Conservation (phyloP, 1,140 invertebrate genomes). For the Diorhabda carinulata region DNA sequence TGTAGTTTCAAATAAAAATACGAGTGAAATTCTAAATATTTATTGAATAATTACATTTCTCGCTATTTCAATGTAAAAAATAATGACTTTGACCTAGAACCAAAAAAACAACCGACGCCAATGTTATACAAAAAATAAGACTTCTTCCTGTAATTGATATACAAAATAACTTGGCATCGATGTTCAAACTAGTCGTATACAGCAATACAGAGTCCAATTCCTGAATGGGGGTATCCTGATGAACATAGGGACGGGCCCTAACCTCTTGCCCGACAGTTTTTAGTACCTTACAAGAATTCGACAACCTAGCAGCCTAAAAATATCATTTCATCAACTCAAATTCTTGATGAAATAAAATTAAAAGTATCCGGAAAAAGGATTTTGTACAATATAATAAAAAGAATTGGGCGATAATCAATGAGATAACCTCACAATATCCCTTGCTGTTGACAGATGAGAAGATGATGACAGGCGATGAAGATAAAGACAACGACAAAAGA, state of each 20-base stretch:
- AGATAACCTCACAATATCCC: no score
- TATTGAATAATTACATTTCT: no score
- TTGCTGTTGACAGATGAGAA: no score
- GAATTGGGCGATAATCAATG: no score
- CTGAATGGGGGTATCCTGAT: constrained; percentile 67
- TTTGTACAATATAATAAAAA: no score
- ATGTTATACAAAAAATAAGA: constrained; percentile 60
- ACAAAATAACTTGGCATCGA: constrained; percentile 68
- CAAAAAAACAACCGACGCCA: constrained; percentile 57
- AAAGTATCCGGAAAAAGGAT: no score
- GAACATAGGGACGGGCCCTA: constrained; percentile 70
- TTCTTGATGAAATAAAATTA: no score
- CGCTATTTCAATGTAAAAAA: constrained; percentile 27
- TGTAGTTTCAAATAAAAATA: no score
- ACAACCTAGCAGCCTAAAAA: constrained; percentile 71
- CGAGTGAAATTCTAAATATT: no score
- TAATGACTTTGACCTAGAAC: constrained; percentile 64
- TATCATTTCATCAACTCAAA: background rate
- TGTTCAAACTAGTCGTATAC: constrained; percentile 68
- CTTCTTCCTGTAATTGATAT: constrained; percentile 66
- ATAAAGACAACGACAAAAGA: no score
- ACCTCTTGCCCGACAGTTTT: constrained; percentile 72
- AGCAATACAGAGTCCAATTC: constrained; percentile 74
- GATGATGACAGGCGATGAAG: no score
- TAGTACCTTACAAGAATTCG: constrained; percentile 66